phyloP scores from a whole-genome alignment of 2,888 invertebrate species.

The Drosophila conformis region DNA sequence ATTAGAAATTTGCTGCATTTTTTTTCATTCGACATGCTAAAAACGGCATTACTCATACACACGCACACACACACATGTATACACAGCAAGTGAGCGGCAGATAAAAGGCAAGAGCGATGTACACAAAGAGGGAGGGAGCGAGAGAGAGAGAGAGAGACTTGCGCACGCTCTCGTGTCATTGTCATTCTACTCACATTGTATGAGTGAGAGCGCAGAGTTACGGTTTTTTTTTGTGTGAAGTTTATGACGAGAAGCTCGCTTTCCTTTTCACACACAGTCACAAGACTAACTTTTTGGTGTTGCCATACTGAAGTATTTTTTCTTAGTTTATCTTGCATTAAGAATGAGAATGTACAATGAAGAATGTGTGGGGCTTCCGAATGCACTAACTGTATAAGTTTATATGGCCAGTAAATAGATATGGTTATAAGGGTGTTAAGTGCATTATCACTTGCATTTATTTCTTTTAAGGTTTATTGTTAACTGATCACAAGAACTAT shows the following conservation, averaged over 20 bases:
- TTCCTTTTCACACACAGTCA: constrained; percentile 69
- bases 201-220: constrained; percentile 53
- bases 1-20: constrained; percentile 59
- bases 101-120: constrained; percentile 27
- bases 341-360: constrained; percentile 8
- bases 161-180: constrained; percentile 58
- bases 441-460: constrained; percentile 21
- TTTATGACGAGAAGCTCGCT: constrained; percentile 67
- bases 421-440: background rate
- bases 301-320: constrained; percentile 62
- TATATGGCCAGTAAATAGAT: background rate
- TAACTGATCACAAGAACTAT: constrained; percentile 29
- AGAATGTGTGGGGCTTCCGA: constrained; percentile 45
- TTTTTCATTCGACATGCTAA: constrained; percentile 63
- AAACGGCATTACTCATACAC: constrained; percentile 76
- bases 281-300: constrained; percentile 68
- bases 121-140: constrained; percentile 8
- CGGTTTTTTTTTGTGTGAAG: constrained; percentile 61
- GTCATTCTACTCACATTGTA: constrained; percentile 32
- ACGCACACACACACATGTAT: constrained; percentile 19
- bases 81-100: constrained; percentile 27
- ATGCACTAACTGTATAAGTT: constrained; percentile 8
- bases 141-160: constrained; percentile 25
- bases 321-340: constrained; percentile 29
- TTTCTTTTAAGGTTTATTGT: constrained; percentile 1